phyloP scores from a whole-genome alignment of 2,888 invertebrate genomes.

The Scrobipalpa costella region DNA sequence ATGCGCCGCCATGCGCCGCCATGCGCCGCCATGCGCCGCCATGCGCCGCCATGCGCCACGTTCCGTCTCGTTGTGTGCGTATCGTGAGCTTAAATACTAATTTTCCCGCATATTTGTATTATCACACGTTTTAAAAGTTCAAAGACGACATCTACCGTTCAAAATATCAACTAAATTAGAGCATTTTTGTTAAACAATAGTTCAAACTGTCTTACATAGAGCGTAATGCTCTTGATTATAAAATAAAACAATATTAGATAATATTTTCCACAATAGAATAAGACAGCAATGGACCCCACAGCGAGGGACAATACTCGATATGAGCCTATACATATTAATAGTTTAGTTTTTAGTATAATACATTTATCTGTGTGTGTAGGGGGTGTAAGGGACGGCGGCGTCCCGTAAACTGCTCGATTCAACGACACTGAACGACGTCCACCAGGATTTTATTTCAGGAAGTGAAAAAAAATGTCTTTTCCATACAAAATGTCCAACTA shows the following conservation, averaged over 20 bases:
- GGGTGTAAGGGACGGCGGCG: no score
- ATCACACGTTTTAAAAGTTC: background rate
- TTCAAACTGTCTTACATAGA: background rate
- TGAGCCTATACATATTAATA: conserved; percentile 11
- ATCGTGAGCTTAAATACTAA: background rate
- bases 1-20: no score
- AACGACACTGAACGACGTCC: no score
- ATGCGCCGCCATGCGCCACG: no score
- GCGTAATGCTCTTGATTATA: background rate
- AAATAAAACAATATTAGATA: background rate
- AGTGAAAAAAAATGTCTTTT: no score
- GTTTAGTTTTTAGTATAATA: background rate
- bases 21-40: no score
- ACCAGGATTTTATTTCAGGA: no score
- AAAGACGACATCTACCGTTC: no score
- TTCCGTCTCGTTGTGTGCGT: background rate
- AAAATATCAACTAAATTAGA: background rate
- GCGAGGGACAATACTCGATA: conserved; percentile 5
- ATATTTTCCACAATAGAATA: background rate
- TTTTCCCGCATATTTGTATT: background rate
- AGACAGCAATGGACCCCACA: background rate
- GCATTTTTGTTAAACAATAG: background rate
- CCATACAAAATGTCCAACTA: no score
- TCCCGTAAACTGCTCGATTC: no score
- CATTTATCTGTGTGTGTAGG: no score